These are phyloP conservation scores for Drosophila ambigua DNA, from an alignment of 1,140 invertebrate genomes.

Conservation along the genomic window DNA sequence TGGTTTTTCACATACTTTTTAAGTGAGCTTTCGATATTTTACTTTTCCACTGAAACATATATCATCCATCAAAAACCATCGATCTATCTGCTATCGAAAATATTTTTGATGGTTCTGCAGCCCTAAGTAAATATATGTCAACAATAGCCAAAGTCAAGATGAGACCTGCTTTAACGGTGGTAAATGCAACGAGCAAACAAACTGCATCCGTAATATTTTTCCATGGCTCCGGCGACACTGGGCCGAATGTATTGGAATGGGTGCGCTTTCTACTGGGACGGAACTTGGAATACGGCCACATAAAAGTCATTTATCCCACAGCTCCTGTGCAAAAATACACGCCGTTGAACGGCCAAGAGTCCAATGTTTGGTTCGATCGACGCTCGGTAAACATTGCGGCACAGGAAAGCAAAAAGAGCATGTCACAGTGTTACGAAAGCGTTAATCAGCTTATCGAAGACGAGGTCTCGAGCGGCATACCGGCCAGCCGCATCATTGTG, in stretches of 20 bases:
- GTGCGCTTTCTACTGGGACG: conserved; percentile 86
- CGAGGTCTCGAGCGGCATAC: conserved; percentile 87
- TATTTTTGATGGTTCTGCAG: too few species aligned
- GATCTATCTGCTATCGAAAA: too few species aligned
- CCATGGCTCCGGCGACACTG: conserved; percentile 88
- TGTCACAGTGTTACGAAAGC: conserved; percentile 85
- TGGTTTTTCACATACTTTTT: too few species aligned
- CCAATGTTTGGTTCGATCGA: conserved; percentile 90
- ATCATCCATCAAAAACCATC: too few species aligned
- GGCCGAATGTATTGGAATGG: conserved; percentile 87
- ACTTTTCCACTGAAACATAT: too few species aligned
- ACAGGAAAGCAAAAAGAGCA: conserved; percentile 86
- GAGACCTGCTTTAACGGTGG: conserved; percentile 5
- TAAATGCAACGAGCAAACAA: conserved; percentile 69
- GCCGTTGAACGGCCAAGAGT: conserved; percentile 86
- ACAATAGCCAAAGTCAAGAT: conserved; percentile 22
- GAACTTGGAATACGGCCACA: conserved; percentile 87
- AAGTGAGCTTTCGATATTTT: too few species aligned
- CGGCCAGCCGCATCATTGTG: conserved; percentile 87
- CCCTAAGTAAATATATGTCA: too few species aligned
- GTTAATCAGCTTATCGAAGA: conserved; percentile 86
- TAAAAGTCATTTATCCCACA: conserved; percentile 89
- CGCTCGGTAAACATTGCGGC: conserved; percentile 85
- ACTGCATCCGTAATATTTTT: conserved; percentile 86
- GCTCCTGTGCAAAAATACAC: conserved; percentile 89